Evolutionary conservation across 1,140 invertebrate species (phyloP), one percentile per base, ranked within the genome.

Genomic region (Cydia pomonella): DNA sequence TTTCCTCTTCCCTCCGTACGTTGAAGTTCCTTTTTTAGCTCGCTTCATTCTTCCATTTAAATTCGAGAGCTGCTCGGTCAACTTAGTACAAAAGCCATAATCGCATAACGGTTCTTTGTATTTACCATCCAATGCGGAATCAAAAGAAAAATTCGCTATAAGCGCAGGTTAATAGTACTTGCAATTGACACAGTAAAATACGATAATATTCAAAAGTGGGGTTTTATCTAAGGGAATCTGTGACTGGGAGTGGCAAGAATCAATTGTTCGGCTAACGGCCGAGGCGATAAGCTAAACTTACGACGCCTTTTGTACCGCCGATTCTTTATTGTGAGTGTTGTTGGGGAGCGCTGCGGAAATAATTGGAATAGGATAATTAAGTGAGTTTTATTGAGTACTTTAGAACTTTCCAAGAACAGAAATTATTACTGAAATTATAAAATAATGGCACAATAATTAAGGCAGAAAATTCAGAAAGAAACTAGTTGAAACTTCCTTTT

Each of bases 241-340:
- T 77, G 80, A 82, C 75, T 78, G 79, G 66, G 84, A 88, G 80
- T 80, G 85, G 77, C 53, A 38, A 79, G 84, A 90, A 90, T 90
- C 88, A 90, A 90, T 90, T 88, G 88, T 85, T 83, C 81, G 83
- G 86, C 83, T 90, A 90, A 88, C 88, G 88, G 84, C 82, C 83
- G 81, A 80, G 82, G 84, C 87, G 87, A 90, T 88, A 90, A 90
- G 87, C 87, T 77, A 87, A 90, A 90, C 87, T 86, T 90, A 88
- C 85, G 86, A 82, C 84, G 80, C 82, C 87, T 87, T 87, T 90
- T 90, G 83, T 87, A 84, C 79, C 80, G 78, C 53, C 73, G 79
- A 83, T 84, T 82, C 80, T 85, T 87, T 84, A 85, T 82, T 82
- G 77, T 83, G 79, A 85, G 81, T 77, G 83, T 79, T 76, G 80